phyloP scores from a whole-genome alignment of 2,888 invertebrate genomes.

The Hipparchia sbordonii region DNA sequence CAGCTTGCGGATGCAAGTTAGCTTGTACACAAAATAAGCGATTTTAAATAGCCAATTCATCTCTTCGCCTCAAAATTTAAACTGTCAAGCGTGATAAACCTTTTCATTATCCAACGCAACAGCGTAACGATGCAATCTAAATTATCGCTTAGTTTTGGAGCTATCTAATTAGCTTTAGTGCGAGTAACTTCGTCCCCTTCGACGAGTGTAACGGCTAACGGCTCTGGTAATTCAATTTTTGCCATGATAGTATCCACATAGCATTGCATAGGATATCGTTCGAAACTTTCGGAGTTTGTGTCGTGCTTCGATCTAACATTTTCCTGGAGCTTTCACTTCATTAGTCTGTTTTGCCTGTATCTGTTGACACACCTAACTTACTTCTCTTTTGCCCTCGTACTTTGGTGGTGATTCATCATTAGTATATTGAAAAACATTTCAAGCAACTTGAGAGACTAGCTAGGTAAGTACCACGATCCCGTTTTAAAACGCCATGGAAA shows the following conservation, averaged over 20 bases:
- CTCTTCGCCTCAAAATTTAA: slow-evolving; percentile 21
- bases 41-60: slow-evolving; percentile 20
- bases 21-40: slow-evolving; percentile 13
- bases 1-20: slow-evolving; percentile 1
- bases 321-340: background rate
- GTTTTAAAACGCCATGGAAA: no score
- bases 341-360: background rate
- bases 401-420: no score
- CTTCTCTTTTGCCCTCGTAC: no score
- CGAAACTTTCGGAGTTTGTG: background rate
- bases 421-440: no score
- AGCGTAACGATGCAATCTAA: slow-evolving; percentile 53
- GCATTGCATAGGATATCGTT: background rate
- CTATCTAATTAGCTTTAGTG: slow-evolving; percentile 71
- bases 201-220: slow-evolving; percentile 47
- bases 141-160: slow-evolving; percentile 71
- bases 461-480: no score
- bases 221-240: slow-evolving; percentile 43
- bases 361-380: background rate
- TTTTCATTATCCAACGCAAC: slow-evolving; percentile 45
- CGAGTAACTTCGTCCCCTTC: slow-evolving; percentile 55
- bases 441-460: no score
- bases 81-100: slow-evolving; percentile 35
- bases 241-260: background rate
- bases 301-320: background rate